Evolutionary conservation across 2,113 vertebrate genomes (phyloP).

Genomic region (sheep (Ovis aries)): DNA sequence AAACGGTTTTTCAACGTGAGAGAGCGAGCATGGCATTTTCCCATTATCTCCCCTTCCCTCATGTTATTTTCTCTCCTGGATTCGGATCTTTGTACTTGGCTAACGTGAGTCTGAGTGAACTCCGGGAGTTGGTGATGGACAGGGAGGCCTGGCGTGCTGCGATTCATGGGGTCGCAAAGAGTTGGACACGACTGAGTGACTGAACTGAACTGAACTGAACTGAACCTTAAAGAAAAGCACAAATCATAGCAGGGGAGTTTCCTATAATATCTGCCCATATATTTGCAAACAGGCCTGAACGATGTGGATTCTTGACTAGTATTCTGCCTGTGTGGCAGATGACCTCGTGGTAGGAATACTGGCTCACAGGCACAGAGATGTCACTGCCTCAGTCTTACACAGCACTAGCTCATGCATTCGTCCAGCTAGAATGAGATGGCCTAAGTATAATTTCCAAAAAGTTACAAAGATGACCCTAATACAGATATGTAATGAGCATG

Average conservation of each 20-base stretch:
- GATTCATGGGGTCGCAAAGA: too few relatives aligned
- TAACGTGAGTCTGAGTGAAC: neutral
- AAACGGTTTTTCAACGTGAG: neutral
- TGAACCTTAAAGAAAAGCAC: neutral
- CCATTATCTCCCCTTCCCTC: neutral
- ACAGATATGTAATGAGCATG: neutral
- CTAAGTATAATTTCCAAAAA: neutral
- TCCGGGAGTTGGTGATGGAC: too few relatives aligned
- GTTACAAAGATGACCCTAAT: neutral
- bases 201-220: too few relatives aligned
- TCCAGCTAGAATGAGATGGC: neutral
- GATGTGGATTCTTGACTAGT: neutral
- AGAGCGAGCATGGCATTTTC: neutral
- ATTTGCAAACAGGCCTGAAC: neutral
- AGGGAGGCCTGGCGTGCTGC: too few relatives aligned
- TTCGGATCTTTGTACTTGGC: neutral
- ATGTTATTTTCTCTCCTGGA: neutral
- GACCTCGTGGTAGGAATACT: neutral
- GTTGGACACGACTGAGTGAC: too few relatives aligned
- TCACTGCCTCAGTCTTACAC: neutral
- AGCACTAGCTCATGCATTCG: neutral
- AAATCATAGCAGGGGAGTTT: neutral
- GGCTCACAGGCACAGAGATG: neutral
- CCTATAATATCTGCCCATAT: neutral
- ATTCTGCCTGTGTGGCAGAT: neutral